A percentile compares a stretch with the other conserved stretches of the same genome.
Conservation (phyloP, 2,797 vertebrate genomes). For the Myotis planiceps region DNA sequence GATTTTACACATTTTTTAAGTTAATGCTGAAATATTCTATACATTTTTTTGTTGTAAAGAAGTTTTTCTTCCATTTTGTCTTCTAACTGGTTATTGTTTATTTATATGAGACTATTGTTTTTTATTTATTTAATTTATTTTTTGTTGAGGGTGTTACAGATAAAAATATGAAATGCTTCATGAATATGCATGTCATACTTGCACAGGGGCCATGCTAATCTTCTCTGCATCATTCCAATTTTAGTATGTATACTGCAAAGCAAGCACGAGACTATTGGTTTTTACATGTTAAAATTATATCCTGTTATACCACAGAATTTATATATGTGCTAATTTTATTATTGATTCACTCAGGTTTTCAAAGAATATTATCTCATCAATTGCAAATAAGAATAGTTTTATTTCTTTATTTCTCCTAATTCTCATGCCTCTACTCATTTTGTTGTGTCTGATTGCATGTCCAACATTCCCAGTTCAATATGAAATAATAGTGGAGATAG, state of each 20-base stretch:
- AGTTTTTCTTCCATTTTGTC: neutral
- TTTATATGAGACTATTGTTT: neutral
- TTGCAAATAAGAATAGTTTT: neutral
- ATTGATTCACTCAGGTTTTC: neutral
- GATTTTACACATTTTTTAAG: neutral
- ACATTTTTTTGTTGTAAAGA: neutral
- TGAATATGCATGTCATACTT: neutral
- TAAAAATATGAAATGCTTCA: neutral
- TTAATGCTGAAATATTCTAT: neutral
- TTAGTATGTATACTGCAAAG: neutral
- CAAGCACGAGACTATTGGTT: neutral
- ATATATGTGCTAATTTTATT: constrained; percentile 12
- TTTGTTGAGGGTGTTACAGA: neutral
- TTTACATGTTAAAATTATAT: neutral
- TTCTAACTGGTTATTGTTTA: neutral
- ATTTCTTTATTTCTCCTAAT: constrained; percentile 30
- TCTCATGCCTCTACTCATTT: neutral
- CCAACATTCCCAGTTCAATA: neutral
- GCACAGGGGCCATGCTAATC: neutral
- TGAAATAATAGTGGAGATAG: constrained; percentile 26
- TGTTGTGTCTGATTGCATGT: neutral
- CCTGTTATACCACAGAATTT: neutral
- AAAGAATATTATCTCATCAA: constrained; percentile 2
- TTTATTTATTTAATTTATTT: neutral
- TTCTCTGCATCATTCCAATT: neutral